phyloP scores from a whole-genome alignment of 2,888 invertebrate species.

The Chrysolina americana region DNA sequence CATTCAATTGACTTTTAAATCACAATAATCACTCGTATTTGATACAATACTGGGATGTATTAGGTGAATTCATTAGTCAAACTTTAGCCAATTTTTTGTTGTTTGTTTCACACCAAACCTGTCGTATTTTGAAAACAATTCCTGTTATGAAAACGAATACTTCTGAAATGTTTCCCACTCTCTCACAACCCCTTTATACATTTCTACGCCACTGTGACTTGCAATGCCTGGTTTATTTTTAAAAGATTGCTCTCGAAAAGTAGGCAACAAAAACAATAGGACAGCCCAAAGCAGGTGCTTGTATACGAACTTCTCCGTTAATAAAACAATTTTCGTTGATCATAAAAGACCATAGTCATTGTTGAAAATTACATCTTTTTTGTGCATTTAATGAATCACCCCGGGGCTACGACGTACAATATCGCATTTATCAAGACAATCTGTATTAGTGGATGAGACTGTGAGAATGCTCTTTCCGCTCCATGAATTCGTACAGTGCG shows the following conservation, averaged over 20 bases:
- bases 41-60: too few species aligned
- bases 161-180: too few species aligned
- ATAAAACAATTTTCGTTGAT: constrained; percentile 50
- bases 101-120: too few species aligned
- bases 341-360: constrained; percentile 50
- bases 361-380: constrained; percentile 53
- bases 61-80: too few species aligned
- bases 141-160: too few species aligned
- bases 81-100: too few species aligned
- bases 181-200: constrained; percentile 13
- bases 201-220: neutral
- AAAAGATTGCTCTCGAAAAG: constrained; percentile 31
- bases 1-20: too few species aligned
- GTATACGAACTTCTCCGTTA: constrained; percentile 44
- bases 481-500: neutral
- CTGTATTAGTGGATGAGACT: constrained; percentile 19
- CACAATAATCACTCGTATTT: too few species aligned
- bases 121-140: too few species aligned
- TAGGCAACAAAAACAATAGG: constrained; percentile 49
- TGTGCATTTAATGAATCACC: constrained; percentile 42
- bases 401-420: constrained; percentile 19
- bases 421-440: constrained; percentile 11
- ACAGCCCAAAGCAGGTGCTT: constrained; percentile 45
- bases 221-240: constrained; percentile 28
- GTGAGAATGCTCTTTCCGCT: constrained; percentile 20